Evolutionary conservation across 2,797 vertebrate genomes (phyloP).

Genomic region (Pangasius macronema): DNA sequence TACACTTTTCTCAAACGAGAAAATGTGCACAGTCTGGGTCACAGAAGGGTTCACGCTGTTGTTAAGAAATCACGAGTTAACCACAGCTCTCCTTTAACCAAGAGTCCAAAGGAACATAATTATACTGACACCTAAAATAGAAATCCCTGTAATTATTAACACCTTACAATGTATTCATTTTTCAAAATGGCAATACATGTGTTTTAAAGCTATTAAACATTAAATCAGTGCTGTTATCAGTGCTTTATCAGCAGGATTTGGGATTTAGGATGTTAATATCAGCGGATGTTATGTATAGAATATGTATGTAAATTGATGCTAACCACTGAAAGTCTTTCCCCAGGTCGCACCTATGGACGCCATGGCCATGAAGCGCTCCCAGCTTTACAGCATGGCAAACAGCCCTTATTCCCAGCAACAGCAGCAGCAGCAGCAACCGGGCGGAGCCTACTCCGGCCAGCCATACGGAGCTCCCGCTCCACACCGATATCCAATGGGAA

Average conservation of each 20-base stretch:
- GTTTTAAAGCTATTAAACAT: background rate
- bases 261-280: background rate
- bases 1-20: background rate
- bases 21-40: background rate
- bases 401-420: conserved; percentile 85
- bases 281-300: background rate
- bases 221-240: background rate
- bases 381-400: conserved; percentile 84
- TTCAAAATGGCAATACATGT: too few species aligned
- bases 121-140: too few species aligned
- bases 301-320: background rate
- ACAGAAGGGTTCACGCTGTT: background rate
- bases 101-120: too few species aligned
- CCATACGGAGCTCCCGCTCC: conserved; percentile 81
- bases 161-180: too few species aligned
- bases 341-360: conserved; percentile 88
- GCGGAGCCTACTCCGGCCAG: conserved; percentile 82
- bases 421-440: conserved; percentile 78
- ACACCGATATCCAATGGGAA: conserved; percentile 86
- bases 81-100: background rate
- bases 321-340: conserved; percentile 13
- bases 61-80: too few species aligned
- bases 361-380: conserved; percentile 91
- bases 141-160: too few species aligned
- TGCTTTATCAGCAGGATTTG: background rate